Evolutionary conservation across 2,888 invertebrate genomes (phyloP).

Genomic region (Chymomyza procnemis): DNA sequence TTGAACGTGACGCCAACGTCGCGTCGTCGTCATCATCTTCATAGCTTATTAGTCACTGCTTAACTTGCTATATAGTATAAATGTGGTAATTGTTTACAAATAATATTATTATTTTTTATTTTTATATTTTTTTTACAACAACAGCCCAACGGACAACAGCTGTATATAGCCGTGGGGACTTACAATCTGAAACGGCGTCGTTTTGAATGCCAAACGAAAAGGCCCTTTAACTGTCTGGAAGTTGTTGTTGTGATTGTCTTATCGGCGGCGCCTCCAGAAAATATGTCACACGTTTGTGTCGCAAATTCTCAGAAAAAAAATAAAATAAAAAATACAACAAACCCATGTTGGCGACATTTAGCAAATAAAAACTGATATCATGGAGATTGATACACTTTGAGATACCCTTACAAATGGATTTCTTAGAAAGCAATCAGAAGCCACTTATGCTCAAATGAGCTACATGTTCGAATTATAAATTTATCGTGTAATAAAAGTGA

Average conservation of each 20-base stretch:
- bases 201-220: conserved; percentile 41
- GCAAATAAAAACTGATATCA: neutral
- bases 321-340: too few species aligned
- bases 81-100: conserved; percentile 63
- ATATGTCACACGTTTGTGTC: conserved; percentile 69
- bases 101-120: conserved; percentile 31
- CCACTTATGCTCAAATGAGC: neutral
- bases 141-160: neutral
- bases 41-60: conserved; percentile 58
- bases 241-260: conserved; percentile 29
- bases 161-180: conserved; percentile 18
- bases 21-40: conserved; percentile 13
- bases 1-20: conserved; percentile 32
- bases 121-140: too few species aligned
- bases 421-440: neutral
- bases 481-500: neutral
- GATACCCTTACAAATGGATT: neutral
- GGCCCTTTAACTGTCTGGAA: conserved; percentile 1
- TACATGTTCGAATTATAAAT: neutral
- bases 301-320: conserved; percentile 55
- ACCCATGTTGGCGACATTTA: neutral
- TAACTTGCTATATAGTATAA: conserved; percentile 40
- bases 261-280: conserved; percentile 71
- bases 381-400: neutral
- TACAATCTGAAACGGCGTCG: conserved; percentile 40